Conservation (phyloP, 2,888 invertebrate species). For the Pyralis farinalis region DNA sequence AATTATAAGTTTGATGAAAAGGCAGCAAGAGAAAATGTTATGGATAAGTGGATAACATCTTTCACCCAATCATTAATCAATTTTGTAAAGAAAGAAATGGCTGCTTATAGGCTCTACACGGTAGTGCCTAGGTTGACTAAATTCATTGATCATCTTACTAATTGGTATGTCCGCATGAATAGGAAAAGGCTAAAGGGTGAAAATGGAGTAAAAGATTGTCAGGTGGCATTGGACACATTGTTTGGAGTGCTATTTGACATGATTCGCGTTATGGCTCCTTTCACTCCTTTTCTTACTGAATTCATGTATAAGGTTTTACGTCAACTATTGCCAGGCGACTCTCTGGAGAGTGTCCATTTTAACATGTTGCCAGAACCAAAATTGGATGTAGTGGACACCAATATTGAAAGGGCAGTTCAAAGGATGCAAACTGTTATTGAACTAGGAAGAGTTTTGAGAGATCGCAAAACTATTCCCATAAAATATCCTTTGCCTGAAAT, state of each 20-base stretch:
- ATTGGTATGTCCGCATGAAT: conserved; percentile 99
- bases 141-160: conserved; percentile 98
- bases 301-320: conserved; percentile 95
- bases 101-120: conserved; percentile 95
- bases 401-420: conserved; percentile 94
- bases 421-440: conserved; percentile 98
- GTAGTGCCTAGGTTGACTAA: conserved; percentile 96
- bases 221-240: conserved; percentile 91
- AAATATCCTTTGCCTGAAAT: conserved; percentile 98
- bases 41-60: conserved; percentile 98
- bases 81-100: conserved; percentile 96
- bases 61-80: conserved; percentile 95
- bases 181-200: conserved; percentile 97
- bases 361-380: conserved; percentile 92
- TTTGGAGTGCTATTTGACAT: conserved; percentile 94
- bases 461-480: conserved; percentile 95
- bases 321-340: conserved; percentile 78
- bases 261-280: conserved; percentile 97
- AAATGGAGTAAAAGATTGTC: conserved; percentile 89
- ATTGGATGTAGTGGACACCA: conserved; percentile 86
- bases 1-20: conserved; percentile 80
- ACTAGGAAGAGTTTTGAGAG: conserved; percentile 94
- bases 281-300: conserved; percentile 98
- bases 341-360: conserved; percentile 93
- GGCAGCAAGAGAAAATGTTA: conserved; percentile 85